Conservation (phyloP, 2,113 vertebrate species). For the Odobenus rosmarus region DNA sequence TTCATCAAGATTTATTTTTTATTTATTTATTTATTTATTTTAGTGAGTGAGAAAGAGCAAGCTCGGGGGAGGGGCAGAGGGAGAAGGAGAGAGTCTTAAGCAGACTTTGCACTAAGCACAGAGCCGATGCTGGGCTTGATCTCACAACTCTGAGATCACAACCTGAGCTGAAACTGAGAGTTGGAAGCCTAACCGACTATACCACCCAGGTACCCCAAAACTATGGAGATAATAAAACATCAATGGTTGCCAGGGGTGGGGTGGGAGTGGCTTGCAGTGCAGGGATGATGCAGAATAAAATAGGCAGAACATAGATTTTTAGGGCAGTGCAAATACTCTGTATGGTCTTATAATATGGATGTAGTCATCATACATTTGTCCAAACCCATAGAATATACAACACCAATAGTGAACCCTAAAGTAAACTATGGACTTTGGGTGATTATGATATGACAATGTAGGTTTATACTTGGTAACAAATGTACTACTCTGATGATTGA, state of each 20-base stretch:
- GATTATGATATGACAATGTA: not conserved
- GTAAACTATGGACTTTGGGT: not conserved
- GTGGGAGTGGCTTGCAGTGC: not conserved
- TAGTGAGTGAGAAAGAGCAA: no score
- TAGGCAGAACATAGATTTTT: not conserved
- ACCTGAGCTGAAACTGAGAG: no score
- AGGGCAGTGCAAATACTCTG: not conserved
- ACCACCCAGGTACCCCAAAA: no score
- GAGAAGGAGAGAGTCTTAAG: no score
- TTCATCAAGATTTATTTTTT: not conserved
- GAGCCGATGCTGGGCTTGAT: no score
- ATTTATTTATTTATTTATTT: no score
- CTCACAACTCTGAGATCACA: no score
- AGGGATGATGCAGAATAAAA: not conserved
- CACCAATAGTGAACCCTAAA: not conserved
- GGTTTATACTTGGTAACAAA: not conserved
- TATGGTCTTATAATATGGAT: not conserved
- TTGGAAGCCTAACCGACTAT: no score
- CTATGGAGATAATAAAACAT: not conserved
- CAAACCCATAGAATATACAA: not conserved
- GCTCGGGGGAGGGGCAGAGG: no score
- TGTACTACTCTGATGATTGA: not conserved
- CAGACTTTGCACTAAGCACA: no score
- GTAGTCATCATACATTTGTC: not conserved
- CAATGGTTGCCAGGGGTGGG: not conserved